Evolutionary conservation across 2,113 vertebrate genomes (phyloP), one percentile per base, ranked within the genome.

Genomic region (Elephantulus edwardii): DNA sequence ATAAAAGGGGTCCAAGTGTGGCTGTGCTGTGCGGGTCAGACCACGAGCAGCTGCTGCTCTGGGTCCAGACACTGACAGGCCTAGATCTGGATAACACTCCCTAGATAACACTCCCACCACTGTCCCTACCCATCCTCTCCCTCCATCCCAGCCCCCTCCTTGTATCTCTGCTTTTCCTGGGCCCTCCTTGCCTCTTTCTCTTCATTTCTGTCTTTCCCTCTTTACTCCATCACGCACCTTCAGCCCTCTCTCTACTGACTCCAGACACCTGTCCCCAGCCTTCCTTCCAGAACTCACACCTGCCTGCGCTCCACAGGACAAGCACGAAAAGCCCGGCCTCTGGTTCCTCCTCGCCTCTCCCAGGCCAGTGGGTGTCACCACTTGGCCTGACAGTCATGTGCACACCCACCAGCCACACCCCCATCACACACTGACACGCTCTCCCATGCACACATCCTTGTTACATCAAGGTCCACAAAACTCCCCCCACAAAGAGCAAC

Each of bases 301-400:
- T 20, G 24, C 44, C 66, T 7, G 19, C 7, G 30, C 52, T 33
- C 33, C 10, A 16, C 56, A 35, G 40, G 40, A 56, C 33, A 56
- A 19, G 60, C 33, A n/a, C 35, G 71, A 71, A 0, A 0, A 22
- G n/a, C 26, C 66, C 42, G 33, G 14, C 22, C 54, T 74, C 20
- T 58, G 54, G 11, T 2, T 6, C 50, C 60, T 35, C 42, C 38
- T 10, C 6, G 20, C 26, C 24, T 0, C 48, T 1, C 0, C 11
- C 22, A 8, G 5, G 48, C 80, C 77, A 0, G 2, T 38, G n/a
- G 20, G 28, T 14, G 42, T 38, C 44, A 19, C 14, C 4, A 8
- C 48, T 50, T 10, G 48, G 48, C 16, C 16, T 50, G 48, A 8
- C 48, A 50, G 48, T 50, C 48, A 40, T 22, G 17, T 17, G 46